Evolutionary conservation across 2,888 invertebrate species (phyloP), one percentile per base, ranked within the genome.

Genomic region (Brachylomia viminalis): DNA sequence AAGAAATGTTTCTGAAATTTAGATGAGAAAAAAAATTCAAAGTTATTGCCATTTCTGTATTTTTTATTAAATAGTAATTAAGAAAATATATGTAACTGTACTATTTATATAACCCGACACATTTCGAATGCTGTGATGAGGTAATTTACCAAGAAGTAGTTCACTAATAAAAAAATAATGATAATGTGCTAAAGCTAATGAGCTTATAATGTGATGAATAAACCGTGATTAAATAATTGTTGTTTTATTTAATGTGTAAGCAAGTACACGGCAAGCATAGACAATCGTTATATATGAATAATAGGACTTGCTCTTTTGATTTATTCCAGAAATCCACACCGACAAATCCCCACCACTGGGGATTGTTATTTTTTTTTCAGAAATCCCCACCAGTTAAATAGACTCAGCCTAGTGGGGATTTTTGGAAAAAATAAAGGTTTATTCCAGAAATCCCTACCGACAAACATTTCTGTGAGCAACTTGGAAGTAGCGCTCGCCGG

Each of bases 81-180:
- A 58, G 38, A 62, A 58, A 42, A 42, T 42, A 42, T 10, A 61
- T 54, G n/a, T 54, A 72, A 59, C 45, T 58, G 11, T 52, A n/a
- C 6, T 38, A 38, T 38, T 6, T 42, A 72, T 27, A 17, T 64
- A 76, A 70, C 45, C 73, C 10, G 20, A 82, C 73, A 85, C 65
- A 74, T 79, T 76, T 81, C 42, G 65, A 75, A 72, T 83, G 59
- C 77, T 83, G 81, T 83, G 83, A 88, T 86, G 58, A 78, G 66
- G 62, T 82, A 74, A 64, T 64, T 56, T 71, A 73, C 20, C 62
- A 42, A 65, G 62, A 80, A 78, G 66, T 82, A 66, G 47, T 77
- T 81, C n/a, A 84, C 56, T 45, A 75, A 72, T 75, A 13, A 0
- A 23, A 45, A 49, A 59, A 74, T n/a, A 69, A 69, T 52, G n/a